Evolutionary conservation across 2,113 vertebrate genomes (phyloP), one percentile per base, ranked within the genome.

Genomic region (Brachyistius frenatus): DNA sequence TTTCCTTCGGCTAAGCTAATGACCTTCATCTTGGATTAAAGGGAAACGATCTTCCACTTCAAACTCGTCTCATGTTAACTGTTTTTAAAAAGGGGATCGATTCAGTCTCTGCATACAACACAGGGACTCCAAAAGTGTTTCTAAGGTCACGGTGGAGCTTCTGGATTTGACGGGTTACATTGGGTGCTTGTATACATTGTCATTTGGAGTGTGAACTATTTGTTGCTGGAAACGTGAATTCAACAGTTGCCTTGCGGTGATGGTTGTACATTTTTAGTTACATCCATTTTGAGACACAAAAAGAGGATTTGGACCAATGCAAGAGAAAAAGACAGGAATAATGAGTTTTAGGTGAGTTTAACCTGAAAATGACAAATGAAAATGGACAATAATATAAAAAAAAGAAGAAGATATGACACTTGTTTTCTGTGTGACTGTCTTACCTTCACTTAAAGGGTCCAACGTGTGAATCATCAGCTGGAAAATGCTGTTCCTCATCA

Each of bases 401-500:
- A 23, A 37, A 60, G 60, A 47, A 41, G 15, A 54, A 36, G 56
- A 46, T 15, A 2, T 58, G 15, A 62, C 14, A 58, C 57, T 5
- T 74, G 1, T 58, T 66, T 75, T 35, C 73, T 47, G 6, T 44
- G 9, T 39, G 60, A 61, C 36, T 2, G n/a, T 33, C 78, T 84
- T 92, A 95, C 94, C 94, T 95, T 95, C 94, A 78, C 93, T 95
- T 68, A 99, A 96, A 5, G 97, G 98, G 85, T 99, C 98, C 64
- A 99, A 92, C 0, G 98, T 99, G 88, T 99, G 97, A 90, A 99
- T 99, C 98, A 99, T 99, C 77, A 99, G 96, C 88, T 99, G 98
- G 87, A 99, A 99, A 91, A 99, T 99, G 92, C 98, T 99, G 82
- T 99, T 99, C 88, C 98, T 97, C 98, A 99, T 99, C 80, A 99